Evolutionary conservation across 2,797 vertebrate species (phyloP).

Genomic region (Xenentodon cancila): DNA sequence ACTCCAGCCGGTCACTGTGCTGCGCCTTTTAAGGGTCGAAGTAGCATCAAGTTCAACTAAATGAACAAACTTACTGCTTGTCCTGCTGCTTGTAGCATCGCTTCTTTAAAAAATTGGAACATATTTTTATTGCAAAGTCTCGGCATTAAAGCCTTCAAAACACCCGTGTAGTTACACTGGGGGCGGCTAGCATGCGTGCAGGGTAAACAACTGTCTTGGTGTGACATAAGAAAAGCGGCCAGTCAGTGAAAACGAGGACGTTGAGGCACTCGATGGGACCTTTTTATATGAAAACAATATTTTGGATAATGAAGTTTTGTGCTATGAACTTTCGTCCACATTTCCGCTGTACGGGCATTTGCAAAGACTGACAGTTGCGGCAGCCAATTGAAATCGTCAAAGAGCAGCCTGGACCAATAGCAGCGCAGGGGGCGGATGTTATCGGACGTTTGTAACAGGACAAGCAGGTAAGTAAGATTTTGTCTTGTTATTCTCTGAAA

Average conservation of each 20-base stretch:
- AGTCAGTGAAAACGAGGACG: background rate
- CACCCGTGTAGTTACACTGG: constrained; percentile 35
- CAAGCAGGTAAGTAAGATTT: constrained; percentile 79
- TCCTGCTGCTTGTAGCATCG: background rate
- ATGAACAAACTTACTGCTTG: constrained; percentile 4
- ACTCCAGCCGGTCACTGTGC: constrained; percentile 17
- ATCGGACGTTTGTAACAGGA: constrained; percentile 70
- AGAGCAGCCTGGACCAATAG: constrained; percentile 59
- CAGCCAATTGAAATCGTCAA: constrained; percentile 57
- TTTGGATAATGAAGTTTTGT: constrained; percentile 70
- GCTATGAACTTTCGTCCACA: constrained; percentile 76
- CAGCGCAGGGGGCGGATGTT: constrained; percentile 45
- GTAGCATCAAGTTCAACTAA: constrained; percentile 4
- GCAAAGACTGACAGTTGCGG: constrained; percentile 33
- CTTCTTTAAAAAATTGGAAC: background rate
- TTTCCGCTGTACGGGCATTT: constrained; percentile 81
- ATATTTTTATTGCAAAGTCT: background rate
- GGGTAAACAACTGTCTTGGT: constrained; percentile 8
- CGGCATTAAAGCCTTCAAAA: constrained; percentile 21
- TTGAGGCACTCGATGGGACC: background rate
- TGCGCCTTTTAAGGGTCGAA: constrained; percentile 8
- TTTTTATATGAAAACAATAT: constrained; percentile 51
- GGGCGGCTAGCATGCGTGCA: constrained; percentile 52
- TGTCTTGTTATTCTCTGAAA: constrained; percentile 65
- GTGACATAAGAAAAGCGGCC: background rate